phyloP scores from a whole-genome alignment of 2,797 vertebrate genomes.

The Phaenicophaeus curvirostris region DNA sequence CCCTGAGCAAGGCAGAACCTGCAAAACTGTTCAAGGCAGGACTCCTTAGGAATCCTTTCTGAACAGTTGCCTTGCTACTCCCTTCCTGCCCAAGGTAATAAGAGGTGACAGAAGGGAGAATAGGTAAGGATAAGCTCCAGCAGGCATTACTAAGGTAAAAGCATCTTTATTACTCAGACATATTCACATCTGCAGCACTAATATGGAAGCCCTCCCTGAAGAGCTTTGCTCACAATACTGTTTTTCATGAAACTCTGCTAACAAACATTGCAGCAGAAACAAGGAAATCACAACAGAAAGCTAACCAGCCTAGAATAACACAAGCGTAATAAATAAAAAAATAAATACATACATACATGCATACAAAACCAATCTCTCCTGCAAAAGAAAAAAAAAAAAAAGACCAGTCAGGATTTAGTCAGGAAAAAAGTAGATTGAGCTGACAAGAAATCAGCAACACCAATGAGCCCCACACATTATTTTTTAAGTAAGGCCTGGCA shows the following conservation, averaged over 20 bases:
- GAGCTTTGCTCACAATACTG: not conserved
- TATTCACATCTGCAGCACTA: not conserved
- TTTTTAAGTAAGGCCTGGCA: not conserved
- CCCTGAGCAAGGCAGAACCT: not conserved
- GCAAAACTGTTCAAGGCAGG: not conserved
- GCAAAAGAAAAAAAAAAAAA: not conserved
- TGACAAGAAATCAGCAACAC: not conserved
- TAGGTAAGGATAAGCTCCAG: not conserved
- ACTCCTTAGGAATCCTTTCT: not conserved
- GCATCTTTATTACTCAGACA: not conserved
- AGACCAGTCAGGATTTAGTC: not conserved
- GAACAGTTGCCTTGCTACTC: not conserved
- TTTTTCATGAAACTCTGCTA: not conserved
- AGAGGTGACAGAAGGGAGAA: not conserved
- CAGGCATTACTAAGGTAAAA: not conserved
- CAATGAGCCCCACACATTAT: not conserved
- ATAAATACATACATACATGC: too few species aligned
- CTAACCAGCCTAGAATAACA: not conserved
- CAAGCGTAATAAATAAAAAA: not conserved
- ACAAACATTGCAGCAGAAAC: not conserved
- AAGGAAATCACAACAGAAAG: conserved; percentile 19
- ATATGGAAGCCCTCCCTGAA: not conserved
- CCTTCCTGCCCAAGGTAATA: not conserved
- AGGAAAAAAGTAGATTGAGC: not conserved
- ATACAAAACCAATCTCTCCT: not conserved